Evolutionary conservation across 2,797 vertebrate species (phyloP).

Genomic region (Nothura maculosa): DNA sequence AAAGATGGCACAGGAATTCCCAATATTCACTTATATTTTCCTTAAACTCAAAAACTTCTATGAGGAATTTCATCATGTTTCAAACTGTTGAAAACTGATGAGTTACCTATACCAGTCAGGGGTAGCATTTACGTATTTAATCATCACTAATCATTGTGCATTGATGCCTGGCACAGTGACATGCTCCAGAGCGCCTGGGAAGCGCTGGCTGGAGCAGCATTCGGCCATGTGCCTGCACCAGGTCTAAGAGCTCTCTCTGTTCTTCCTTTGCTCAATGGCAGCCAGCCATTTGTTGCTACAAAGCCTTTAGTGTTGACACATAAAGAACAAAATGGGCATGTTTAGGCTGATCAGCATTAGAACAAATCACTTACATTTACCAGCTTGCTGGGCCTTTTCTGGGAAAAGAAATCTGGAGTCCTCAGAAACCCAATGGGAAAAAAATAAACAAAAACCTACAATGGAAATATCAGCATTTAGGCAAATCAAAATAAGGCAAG

Average conservation of each 20-base stretch:
- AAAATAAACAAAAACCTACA: no score
- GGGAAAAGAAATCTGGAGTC: background rate
- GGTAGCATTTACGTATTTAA: background rate
- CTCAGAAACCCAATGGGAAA: background rate
- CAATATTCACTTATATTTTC: background rate
- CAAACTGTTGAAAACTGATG: fast-evolving
- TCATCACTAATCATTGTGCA: fast-evolving
- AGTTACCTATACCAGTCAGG: background rate
- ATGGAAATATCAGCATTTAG: background rate
- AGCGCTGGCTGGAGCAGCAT: fast-evolving
- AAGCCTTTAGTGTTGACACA: slow-evolving; percentile 15
- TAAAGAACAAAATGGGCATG: slow-evolving; percentile 15
- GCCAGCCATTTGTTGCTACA: background rate
- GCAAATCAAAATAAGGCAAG: background rate
- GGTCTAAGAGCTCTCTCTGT: background rate
- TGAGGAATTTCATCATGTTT: background rate
- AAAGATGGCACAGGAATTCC: background rate
- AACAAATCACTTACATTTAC: slow-evolving; percentile 5
- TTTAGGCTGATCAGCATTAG: background rate
- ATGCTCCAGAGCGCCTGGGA: background rate
- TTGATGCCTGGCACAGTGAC: background rate
- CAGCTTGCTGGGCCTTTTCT: background rate
- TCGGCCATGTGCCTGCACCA: fast-evolving
- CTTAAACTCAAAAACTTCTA: background rate
- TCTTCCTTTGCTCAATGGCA: slow-evolving; percentile 30